phyloP scores from a whole-genome alignment of 2,888 invertebrate genomes.

The Seira ritae region DNA sequence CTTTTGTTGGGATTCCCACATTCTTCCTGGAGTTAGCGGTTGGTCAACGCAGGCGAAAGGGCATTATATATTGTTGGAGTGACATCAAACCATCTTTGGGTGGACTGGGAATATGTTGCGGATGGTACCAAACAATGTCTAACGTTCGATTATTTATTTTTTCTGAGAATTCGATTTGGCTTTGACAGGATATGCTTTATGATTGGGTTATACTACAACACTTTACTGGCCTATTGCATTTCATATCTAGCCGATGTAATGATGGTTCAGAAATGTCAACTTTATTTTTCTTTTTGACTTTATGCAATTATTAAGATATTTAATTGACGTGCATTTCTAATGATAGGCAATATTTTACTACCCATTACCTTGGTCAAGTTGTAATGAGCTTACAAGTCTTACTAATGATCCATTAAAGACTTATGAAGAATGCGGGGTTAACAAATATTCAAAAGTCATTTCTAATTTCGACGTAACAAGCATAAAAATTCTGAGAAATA shows the following conservation, averaged over 20 bases:
- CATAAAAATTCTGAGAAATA: no score
- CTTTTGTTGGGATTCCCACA: slow-evolving; percentile 52
- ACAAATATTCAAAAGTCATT: no score
- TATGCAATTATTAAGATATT: not conserved
- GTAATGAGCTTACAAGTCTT: no score
- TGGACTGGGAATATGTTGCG: slow-evolving; percentile 59
- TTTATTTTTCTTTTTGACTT: not conserved
- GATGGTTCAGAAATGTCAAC: no score
- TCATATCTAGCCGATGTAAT: slow-evolving; percentile 55
- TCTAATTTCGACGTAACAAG: no score
- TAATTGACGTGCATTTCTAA: no score
- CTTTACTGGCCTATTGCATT: slow-evolving; percentile 46
- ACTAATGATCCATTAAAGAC: no score
- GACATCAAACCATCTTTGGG: slow-evolving; percentile 56
- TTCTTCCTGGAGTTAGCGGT: slow-evolving; percentile 64
- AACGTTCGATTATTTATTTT: not conserved
- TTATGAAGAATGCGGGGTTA: no score
- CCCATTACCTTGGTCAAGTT: no score
- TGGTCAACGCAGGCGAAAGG: slow-evolving; percentile 63
- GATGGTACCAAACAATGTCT: not conserved
- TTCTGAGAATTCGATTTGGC: not conserved
- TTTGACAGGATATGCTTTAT: slow-evolving; percentile 32
- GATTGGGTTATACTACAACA: slow-evolving; percentile 59
- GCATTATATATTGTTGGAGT: slow-evolving; percentile 55
- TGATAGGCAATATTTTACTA: no score